Base-by-base conservation (phyloP, 2,113 vertebrate species). In the Empidonax alnorum region DNA sequence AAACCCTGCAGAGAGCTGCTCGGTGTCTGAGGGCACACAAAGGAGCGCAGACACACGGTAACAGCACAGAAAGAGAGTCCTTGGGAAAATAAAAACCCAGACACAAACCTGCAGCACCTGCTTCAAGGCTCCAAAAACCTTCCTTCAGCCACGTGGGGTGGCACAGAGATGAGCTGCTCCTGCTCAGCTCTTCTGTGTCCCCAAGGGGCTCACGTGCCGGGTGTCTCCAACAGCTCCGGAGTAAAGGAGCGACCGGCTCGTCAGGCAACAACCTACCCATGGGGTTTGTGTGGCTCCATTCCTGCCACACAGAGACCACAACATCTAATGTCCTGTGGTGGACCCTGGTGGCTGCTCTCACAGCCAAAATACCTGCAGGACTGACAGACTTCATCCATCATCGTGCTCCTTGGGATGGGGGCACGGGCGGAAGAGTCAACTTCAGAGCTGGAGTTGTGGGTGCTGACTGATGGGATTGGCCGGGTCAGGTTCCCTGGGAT, bases 401-500 rank as follows among this genome's bases (percentile, higher is more conserved):
- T 90, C 80, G 0, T 21, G 35, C 67, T 95, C 12, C 92, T 88
- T 81, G 92, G 72, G 65, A 35, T 33, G 90, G 79, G 73, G 83
- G 86, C n/a, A 81, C 0, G 0, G 80, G 33, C 0, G 12, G 93
- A 95, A 88, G 73, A 68, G 83, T 7, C 44, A 93, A 86, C 61
- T 88, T 81, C 85, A 94, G 93, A 89, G 79, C 79, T 81, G 80
- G 39, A 44, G 44, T 0, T 49, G 42, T 68, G 90, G 82, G 73
- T 90, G 96, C 94, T 95, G 96, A 97, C 10, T 37, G 92, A 97
- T 0, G 53, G 73, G 96, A 92, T 78, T 11, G 0, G 21, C 25
- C 47, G n/a, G 93, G 96, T 94, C 94, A 92, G 44, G 31, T 23
- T 81, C 86, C 65, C 47, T 89, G 94, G 92, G 94, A 93, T 63